Evolutionary conservation across 1,140 invertebrate genomes (phyloP).

Genomic region (Caenorhabditis inopinata): DNA sequence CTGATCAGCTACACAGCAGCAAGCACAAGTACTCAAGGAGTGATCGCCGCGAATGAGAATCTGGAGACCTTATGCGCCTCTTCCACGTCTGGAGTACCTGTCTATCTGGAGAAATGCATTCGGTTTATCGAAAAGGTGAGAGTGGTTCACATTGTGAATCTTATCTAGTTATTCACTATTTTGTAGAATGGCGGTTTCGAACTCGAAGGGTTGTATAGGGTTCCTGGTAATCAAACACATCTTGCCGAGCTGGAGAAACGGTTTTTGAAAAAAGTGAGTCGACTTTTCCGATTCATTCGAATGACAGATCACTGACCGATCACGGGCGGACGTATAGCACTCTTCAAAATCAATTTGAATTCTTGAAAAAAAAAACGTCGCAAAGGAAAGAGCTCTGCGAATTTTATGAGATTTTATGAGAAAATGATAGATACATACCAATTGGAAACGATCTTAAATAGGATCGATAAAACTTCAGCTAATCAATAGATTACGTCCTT

Average conservation of each 20-base stretch:
- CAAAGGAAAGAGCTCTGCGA: too few relatives aligned
- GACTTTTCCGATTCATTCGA: not conserved
- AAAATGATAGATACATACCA: too few relatives aligned
- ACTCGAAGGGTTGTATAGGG: slow-evolving; percentile 91
- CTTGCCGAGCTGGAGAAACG: slow-evolving; percentile 86
- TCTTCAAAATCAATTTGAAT: too few relatives aligned
- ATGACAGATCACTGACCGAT: not conserved
- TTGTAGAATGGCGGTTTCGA: slow-evolving; percentile 75
- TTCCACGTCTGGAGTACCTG: slow-evolving; percentile 75
- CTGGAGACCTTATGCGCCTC: slow-evolving; percentile 64
- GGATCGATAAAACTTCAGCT: too few relatives aligned
- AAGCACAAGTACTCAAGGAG: slow-evolving; percentile 21
- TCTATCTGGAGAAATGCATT: slow-evolving; percentile 91
- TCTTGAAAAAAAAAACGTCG: too few relatives aligned
- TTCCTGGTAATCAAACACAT: slow-evolving; percentile 87
- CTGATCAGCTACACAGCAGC: not conserved
- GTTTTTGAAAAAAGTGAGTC: slow-evolving; percentile 74
- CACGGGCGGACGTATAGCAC: too few relatives aligned
- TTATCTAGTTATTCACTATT: not conserved
- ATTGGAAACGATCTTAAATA: too few relatives aligned
- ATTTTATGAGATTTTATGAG: too few relatives aligned
- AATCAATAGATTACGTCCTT: too few relatives aligned
- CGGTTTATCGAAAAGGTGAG: slow-evolving; percentile 81
- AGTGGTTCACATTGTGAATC: too few relatives aligned
- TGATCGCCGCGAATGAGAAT: slow-evolving; percentile 81